Percentiles rank a stretch among this genome's conserved stretches.
These are phyloP conservation scores for Lepidocyrtoides sp. DNA, from an alignment of 2,888 invertebrate species.

Conservation along the genomic window DNA sequence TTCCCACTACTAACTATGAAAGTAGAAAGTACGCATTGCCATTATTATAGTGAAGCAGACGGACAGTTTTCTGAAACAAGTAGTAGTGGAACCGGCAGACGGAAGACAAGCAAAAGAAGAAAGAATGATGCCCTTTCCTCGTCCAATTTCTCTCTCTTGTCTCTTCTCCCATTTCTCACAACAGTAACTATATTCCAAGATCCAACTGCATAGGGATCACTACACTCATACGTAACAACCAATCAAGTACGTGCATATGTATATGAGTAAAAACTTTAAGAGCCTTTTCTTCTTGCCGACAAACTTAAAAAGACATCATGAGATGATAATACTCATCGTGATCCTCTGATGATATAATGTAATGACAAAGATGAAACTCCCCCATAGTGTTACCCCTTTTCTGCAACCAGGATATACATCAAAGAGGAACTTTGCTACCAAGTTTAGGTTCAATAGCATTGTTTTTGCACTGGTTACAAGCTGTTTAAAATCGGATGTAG, in stretches of 20 bases:
- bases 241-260: background rate
- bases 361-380: slow-evolving; percentile 73
- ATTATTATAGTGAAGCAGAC: background rate
- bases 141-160: slow-evolving; percentile 63
- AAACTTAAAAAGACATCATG: slow-evolving; percentile 58
- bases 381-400: slow-evolving; percentile 56
- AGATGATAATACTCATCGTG: slow-evolving; percentile 68
- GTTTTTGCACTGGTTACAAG: too few species aligned
- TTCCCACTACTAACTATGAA: background rate
- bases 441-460: too few species aligned
- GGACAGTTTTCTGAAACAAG: slow-evolving; percentile 26
- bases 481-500: too few species aligned
- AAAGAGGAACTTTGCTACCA: slow-evolving; percentile 44
- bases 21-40: background rate
- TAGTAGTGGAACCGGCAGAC: slow-evolving; percentile 38
- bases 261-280: background rate
- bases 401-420: slow-evolving; percentile 36
- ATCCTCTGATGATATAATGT: slow-evolving; percentile 68
- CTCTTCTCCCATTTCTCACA: slow-evolving; percentile 61
- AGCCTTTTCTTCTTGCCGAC: background rate
- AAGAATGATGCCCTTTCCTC: slow-evolving; percentile 75
- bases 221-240: background rate
- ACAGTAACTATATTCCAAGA: background rate
- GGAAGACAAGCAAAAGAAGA: slow-evolving; percentile 65
- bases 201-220: too few species aligned